These are phyloP conservation scores for Drosophila flavopinicola DNA, from an alignment of 2,888 invertebrate species.

Conservation along the genomic window DNA sequence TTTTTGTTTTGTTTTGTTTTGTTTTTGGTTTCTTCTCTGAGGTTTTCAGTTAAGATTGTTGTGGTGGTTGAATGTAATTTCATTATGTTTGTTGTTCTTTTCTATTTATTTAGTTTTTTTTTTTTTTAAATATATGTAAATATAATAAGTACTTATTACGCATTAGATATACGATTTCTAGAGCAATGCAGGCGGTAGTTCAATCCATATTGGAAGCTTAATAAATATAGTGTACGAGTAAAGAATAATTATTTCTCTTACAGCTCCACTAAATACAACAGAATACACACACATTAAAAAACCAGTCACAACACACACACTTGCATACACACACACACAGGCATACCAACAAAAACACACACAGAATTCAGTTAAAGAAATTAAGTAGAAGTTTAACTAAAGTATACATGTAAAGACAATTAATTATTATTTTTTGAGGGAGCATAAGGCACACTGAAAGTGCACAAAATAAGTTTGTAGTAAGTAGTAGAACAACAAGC, in stretches of 20 bases:
- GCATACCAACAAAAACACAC: constrained; percentile 5
- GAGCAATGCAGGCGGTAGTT: constrained; percentile 80
- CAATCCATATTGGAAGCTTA: constrained; percentile 74
- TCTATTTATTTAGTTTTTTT: constrained; percentile 1
- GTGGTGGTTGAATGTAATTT: constrained; percentile 4
- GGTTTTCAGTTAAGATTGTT: constrained; percentile 1
- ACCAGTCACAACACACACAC: constrained; percentile 5
- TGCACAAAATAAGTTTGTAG: constrained; percentile 1
- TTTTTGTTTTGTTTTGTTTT: constrained; percentile 5
- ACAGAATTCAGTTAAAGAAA: constrained; percentile 25
- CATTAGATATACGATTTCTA: constrained; percentile 56
- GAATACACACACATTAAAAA: constrained; percentile 2
- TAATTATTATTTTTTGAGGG: constrained; percentile 4
- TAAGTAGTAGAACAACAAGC: constrained; percentile 1
- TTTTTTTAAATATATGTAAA: constrained; percentile 3
- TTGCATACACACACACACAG: constrained; percentile 7
- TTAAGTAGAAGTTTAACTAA: constrained; percentile 15
- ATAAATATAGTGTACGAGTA: constrained; percentile 39
- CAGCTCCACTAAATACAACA: constrained; percentile 39
- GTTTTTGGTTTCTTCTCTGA: neutral
- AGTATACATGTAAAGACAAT: constrained; percentile 6
- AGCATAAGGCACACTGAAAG: constrained; percentile 7
- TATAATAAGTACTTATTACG: constrained; percentile 40
- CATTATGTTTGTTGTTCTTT: constrained; percentile 1
- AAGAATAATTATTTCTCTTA: constrained; percentile 35